These are phyloP conservation scores for Siniperca obscura DNA, from an alignment of 2,797 vertebrate species.

Conservation along the genomic window DNA sequence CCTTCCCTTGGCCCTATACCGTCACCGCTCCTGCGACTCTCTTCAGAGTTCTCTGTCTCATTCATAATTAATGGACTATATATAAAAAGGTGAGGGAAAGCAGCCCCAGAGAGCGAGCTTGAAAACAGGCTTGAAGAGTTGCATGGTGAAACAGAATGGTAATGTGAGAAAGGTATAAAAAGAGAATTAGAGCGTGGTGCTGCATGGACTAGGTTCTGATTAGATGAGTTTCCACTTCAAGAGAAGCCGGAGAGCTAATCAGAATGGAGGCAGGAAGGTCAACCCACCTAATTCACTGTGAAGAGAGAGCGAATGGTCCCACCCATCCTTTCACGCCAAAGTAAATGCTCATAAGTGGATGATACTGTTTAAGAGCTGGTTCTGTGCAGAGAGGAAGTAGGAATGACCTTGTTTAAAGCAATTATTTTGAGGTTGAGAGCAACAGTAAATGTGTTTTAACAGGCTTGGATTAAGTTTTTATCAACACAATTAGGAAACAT, in stretches of 20 bases:
- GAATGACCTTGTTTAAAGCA: neutral
- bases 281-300: conserved; percentile 21
- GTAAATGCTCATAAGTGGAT: conserved; percentile 25
- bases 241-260: conserved; percentile 40
- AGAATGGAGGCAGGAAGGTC: conserved; percentile 33
- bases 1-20: conserved; percentile 31
- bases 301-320: neutral
- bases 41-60: conserved; percentile 55
- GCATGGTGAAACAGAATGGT: conserved; percentile 51
- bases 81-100: conserved; percentile 55
- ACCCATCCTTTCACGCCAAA: neutral
- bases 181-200: conserved; percentile 27
- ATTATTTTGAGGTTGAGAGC: neutral
- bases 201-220: conserved; percentile 30
- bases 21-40: conserved; percentile 32
- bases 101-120: conserved; percentile 18
- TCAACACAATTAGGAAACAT: too few species aligned
- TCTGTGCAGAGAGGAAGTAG: neutral
- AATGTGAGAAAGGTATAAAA: conserved; percentile 36
- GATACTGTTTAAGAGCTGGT: conserved; percentile 6
- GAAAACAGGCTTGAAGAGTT: conserved; percentile 34
- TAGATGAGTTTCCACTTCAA: conserved; percentile 32
- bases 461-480: neutral
- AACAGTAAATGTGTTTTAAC: neutral
- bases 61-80: conserved; percentile 66